Base-by-base conservation (phyloP, 2,888 invertebrate genomes). In the Tortricodes alternella region DNA sequence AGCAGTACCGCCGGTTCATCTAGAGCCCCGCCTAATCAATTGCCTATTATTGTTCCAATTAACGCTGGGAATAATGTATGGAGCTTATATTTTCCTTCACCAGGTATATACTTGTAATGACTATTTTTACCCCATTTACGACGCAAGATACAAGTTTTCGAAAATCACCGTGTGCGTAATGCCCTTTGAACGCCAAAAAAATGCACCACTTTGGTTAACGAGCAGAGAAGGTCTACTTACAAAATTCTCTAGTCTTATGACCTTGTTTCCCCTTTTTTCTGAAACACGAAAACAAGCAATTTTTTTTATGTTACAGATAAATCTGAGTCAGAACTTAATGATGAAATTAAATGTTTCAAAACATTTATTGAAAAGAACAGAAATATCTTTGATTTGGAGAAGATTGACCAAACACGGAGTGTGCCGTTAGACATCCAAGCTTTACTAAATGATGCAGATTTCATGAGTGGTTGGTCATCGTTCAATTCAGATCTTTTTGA, bases 31-130 rank as follows among this genome's bases (percentile, higher is more conserved):
- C 81, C 84, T 2, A 88, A 87, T 63, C 89, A 87, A 59, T 59
- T 78, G 35, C 86, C 89, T 0, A 76, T 87, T 53, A 72, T 84
- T 24, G 63, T 89, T 7, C 70, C 81, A 27, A 61, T 87, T 43
- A 70, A 67, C 53, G 59, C 64, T 49, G 75, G 69, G 58, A 95
- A 94, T 76, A 90, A 92, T 64, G 93, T 94, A 15, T 97, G 97
- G 95, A 93, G 93, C 62, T 82, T 96, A 6, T 97, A 97, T 83
- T 96, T 97, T 78, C 92, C 94, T 29, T 89, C 92, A 51, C 93
- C 94, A 90, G 93, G 94, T 93, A 79, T 67, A 52, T 71, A 66
- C 11, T n/a, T n/a, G n/a, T n/a, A n/a, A n/a, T n/a, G n/a, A n/a
- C n/a, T n/a, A n/a, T n/a, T n/a, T n/a, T n/a, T n/a, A n/a, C n/a